A percentile compares a stretch with the other conserved stretches of the same genome.
Conservation (phyloP, 2,113 vertebrate genomes). For the Cyprinus carpio region DNA sequence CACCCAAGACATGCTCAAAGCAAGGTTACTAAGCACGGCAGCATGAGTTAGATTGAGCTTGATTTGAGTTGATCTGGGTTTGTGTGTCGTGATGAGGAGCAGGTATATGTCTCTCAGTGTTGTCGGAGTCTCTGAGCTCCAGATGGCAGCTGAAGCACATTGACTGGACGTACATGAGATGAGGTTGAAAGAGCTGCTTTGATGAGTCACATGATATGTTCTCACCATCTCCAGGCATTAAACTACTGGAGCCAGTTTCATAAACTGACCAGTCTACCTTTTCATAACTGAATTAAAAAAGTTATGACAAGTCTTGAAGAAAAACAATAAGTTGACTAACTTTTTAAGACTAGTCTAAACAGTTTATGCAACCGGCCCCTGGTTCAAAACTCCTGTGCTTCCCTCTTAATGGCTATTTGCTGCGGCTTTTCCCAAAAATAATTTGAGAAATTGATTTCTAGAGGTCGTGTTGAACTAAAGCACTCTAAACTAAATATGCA, state of each 20-base stretch:
- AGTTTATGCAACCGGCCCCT: not conserved
- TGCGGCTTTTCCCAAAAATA: not conserved
- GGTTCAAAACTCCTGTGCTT: not conserved
- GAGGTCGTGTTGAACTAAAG: not conserved
- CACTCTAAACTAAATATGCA: not conserved
- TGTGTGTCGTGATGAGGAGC: not conserved
- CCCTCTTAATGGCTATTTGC: not conserved
- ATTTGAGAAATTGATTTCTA: not conserved
- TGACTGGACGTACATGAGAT: not conserved
- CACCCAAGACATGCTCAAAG: not conserved
- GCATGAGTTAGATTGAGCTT: not conserved
- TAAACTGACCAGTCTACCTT: too few relatives aligned
- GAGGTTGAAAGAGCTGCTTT: slow-evolving; percentile 20
- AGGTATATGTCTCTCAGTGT: not conserved
- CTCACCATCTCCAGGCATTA: not conserved
- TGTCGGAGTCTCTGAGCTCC: not conserved
- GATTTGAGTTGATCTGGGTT: not conserved
- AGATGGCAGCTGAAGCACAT: slow-evolving; percentile 7
- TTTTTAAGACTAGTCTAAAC: too few relatives aligned
- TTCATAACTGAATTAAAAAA: too few relatives aligned
- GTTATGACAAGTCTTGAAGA: too few relatives aligned
- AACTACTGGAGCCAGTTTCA: not conserved
- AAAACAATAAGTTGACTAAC: too few relatives aligned
- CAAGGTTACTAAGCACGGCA: not conserved
- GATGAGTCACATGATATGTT: slow-evolving; percentile 26